These are phyloP conservation scores for Clanis bilineata DNA, from an alignment of 2,888 invertebrate species.

Conservation along the genomic window DNA sequence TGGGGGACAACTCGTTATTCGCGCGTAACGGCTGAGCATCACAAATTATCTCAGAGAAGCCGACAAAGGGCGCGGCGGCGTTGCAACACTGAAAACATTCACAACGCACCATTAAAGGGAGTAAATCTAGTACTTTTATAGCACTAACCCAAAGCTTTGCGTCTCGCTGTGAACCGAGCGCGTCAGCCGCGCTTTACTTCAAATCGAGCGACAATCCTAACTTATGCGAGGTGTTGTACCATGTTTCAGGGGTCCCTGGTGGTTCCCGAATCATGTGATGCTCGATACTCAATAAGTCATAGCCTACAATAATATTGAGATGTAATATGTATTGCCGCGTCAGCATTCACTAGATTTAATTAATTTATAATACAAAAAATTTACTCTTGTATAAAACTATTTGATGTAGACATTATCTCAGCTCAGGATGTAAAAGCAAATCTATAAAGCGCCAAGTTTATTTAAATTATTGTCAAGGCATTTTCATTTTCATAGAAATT, in stretches of 20 bases:
- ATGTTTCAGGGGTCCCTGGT: constrained; percentile 31
- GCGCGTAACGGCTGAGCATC: constrained; percentile 7
- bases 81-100: constrained; percentile 53
- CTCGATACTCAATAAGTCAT: background rate
- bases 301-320: background rate
- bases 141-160: constrained; percentile 61
- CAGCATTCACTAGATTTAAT: too few relatives aligned
- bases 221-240: constrained; percentile 21
- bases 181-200: constrained; percentile 14
- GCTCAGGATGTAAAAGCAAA: too few relatives aligned
- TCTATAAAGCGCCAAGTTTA: too few relatives aligned
- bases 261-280: too few relatives aligned
- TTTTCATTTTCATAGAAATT: too few relatives aligned
- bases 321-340: too few relatives aligned
- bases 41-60: constrained; percentile 19
- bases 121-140: constrained; percentile 46
- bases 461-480: too few relatives aligned
- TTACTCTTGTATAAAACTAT: too few relatives aligned
- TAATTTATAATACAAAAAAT: too few relatives aligned
- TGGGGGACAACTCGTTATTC: constrained; percentile 9
- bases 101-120: constrained; percentile 51
- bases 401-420: too few relatives aligned
- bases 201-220: constrained; percentile 33
- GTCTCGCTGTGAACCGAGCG: constrained; percentile 14
- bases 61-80: constrained; percentile 31